Evolutionary conservation across 2,113 vertebrate species (phyloP).

Genomic region (Tylochromis polylepis): DNA sequence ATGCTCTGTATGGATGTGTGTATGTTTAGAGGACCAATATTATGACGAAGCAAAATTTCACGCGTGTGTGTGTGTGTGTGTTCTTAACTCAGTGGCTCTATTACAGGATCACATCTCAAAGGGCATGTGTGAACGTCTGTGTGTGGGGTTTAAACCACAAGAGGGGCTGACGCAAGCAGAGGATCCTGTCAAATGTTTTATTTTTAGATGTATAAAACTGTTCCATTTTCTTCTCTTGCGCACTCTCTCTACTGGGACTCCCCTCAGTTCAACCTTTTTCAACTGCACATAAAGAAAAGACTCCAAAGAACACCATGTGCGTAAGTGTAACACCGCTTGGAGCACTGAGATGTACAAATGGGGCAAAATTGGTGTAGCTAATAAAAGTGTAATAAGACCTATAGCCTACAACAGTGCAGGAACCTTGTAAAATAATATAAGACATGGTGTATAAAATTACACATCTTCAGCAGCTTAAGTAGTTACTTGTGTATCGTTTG

Average conservation of each 20-base stretch:
- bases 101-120: constrained; percentile 40
- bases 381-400: neutral
- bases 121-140: constrained; percentile 15
- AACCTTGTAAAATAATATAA: neutral
- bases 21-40: neutral
- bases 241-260: constrained; percentile 32
- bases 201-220: constrained; percentile 67
- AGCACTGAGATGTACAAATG: constrained; percentile 29
- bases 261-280: constrained; percentile 37
- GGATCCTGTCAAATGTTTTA: constrained; percentile 66
- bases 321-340: constrained; percentile 16
- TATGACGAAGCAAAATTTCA: neutral
- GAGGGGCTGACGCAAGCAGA: constrained; percentile 45
- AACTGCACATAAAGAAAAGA: constrained; percentile 42
- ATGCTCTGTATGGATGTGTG: neutral
- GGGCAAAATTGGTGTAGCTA: constrained; percentile 10
- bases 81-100: constrained; percentile 10
- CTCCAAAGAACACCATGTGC: constrained; percentile 1
- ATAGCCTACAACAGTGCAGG: neutral
- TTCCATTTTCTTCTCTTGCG: constrained; percentile 43
- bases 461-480: neutral
- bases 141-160: constrained; percentile 37
- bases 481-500: neutral
- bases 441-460: neutral
- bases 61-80: neutral